Base-by-base conservation (phyloP, 2,888 invertebrate genomes). In the Lepidonotus clava region DNA sequence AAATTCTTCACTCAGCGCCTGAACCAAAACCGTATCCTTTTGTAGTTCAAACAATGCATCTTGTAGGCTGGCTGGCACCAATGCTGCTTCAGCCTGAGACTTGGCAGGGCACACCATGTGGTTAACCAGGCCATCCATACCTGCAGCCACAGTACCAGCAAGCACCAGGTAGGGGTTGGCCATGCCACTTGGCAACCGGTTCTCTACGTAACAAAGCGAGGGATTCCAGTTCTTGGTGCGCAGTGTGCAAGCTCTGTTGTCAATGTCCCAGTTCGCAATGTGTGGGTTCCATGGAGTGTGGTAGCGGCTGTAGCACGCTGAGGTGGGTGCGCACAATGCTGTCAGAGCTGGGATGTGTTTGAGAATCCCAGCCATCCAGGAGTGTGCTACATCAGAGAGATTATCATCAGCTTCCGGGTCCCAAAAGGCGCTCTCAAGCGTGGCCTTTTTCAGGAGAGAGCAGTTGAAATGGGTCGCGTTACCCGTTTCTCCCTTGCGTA, bases 121-220 rank as follows among this genome's bases (percentile, higher is more conserved):
- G 34, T 85, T 71, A 18, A 40, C 36, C 24, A 89, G 41, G 8
- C 90, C 90, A 71, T 90, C 89, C 1, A 89, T n/a, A 32, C 89
- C 89, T 24, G 89, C 89, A 18, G 88, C 88, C 21, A 89, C 32
- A 56, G 88, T 88, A 8, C 85, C 88, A 18, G 89, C 89, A 6
- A 87, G 24, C 14, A 88, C 87, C 34, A 89, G 83, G 83, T 89
- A 89, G 28, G 89, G 88, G 41, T 89, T 89, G 67, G 84, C 71
- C 28, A 87, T 40, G 14, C 84, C 71, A 14, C 87, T 86, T 11
- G 88, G 83, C n/a, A 88, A 21, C n/a, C 89, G 83, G 53, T 87
- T 89, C 85, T 89, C 89, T 21, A 88, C 21, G 85, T 89, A 89
- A 5, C 88, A 86, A 46, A 38, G 46, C n/a, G 40, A n/a, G 4